A percentile compares a stretch with the other conserved stretches of the same genome.
phyloP scores from a whole-genome alignment of 2,888 invertebrate genomes.

The Chrysolina haemoptera region DNA sequence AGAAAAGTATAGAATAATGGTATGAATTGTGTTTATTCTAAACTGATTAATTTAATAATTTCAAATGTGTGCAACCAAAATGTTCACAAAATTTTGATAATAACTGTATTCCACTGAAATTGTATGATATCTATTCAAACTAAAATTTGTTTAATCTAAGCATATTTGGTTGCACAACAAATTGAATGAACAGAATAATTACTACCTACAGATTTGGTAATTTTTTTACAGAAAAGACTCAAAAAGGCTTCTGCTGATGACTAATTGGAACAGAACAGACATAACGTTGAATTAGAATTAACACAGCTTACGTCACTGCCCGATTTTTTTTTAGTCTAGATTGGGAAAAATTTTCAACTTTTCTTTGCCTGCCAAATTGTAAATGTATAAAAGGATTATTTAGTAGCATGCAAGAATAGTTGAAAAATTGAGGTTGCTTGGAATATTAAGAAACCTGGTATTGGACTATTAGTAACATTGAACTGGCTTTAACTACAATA shows the following conservation, averaged over 20 bases:
- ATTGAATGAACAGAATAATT: background rate
- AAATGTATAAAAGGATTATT: background rate
- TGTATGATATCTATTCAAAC: background rate
- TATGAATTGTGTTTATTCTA: constrained; percentile 66
- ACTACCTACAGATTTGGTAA: constrained; percentile 26
- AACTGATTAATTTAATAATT: background rate
- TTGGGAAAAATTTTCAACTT: constrained; percentile 18
- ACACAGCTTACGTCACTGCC: constrained; percentile 51
- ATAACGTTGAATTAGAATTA: constrained; percentile 46
- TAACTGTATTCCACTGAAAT: too few relatives aligned
- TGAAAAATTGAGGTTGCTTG: background rate
- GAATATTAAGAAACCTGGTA: background rate
- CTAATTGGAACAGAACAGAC: constrained; percentile 52
- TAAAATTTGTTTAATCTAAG: background rate
- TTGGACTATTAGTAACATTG: background rate
- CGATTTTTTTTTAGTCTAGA: constrained; percentile 34
- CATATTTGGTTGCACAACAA: background rate
- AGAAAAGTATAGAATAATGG: constrained; percentile 86
- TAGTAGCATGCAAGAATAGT: constrained; percentile 8
- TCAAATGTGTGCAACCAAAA: background rate
- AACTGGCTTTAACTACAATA: background rate
- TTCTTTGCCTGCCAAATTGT: constrained; percentile 9
- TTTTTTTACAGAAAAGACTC: constrained; percentile 68
- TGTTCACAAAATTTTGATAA: background rate
- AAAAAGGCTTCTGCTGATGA: constrained; percentile 67